Percentiles rank a stretch among this genome's conserved stretches.
Evolutionary conservation across 2,797 vertebrate species (phyloP).

Genomic region (Crenichthys baileyi): DNA sequence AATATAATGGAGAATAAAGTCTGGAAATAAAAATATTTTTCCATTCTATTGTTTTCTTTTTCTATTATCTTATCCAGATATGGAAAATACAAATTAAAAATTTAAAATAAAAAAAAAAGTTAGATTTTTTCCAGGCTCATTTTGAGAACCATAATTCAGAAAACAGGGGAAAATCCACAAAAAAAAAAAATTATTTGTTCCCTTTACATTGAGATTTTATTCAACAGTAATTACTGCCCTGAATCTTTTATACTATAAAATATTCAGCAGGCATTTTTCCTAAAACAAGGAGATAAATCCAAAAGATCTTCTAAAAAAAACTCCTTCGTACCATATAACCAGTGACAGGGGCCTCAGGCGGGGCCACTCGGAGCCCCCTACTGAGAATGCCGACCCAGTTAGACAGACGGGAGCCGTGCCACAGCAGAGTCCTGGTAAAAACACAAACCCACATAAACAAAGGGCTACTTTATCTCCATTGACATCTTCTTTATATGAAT

Average conservation of each 20-base stretch:
- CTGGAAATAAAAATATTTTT: background rate
- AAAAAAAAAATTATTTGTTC: background rate
- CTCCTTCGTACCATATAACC: constrained; percentile 87
- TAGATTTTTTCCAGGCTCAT: background rate
- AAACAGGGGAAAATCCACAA: background rate
- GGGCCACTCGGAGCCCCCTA: constrained; percentile 87
- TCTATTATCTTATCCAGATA: background rate
- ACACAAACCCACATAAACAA: constrained; percentile 9
- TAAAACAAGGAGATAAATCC: background rate
- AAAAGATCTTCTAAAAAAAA: background rate
- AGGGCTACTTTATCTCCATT: accelerated
- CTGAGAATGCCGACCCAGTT: constrained; percentile 94
- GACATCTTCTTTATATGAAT: background rate
- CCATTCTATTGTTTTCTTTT: background rate
- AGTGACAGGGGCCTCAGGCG: constrained; percentile 89
- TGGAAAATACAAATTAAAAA: background rate
- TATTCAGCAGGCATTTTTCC: background rate
- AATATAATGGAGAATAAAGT: background rate
- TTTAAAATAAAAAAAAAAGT: too few relatives aligned
- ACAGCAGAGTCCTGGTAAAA: constrained; percentile 84
- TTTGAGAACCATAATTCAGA: background rate
- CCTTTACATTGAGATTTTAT: background rate
- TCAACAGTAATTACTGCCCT: too few relatives aligned
- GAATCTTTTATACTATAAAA: background rate
- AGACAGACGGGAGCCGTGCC: constrained; percentile 91